phyloP scores from a whole-genome alignment of 2,797 vertebrate genomes.

The Danio albolineatus region DNA sequence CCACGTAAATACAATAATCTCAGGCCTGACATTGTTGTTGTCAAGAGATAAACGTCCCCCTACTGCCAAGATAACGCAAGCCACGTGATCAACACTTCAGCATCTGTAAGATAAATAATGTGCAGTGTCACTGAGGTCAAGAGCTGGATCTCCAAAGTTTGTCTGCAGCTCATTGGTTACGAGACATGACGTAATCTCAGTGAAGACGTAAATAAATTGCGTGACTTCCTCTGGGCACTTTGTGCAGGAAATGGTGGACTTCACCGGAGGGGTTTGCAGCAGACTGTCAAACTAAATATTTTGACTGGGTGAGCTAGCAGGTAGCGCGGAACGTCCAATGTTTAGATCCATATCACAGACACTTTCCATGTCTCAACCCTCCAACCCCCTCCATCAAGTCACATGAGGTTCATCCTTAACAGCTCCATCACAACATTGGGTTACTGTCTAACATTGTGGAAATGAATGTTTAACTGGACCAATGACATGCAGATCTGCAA shows the following conservation, averaged over 20 bases:
- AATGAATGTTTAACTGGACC: neutral
- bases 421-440: slow-evolving; percentile 26
- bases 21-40: neutral
- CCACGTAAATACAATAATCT: slow-evolving; percentile 19
- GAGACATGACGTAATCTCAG: slow-evolving; percentile 68
- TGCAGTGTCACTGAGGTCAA: slow-evolving; percentile 71
- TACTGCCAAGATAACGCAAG: slow-evolving; percentile 13
- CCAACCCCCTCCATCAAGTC: no score
- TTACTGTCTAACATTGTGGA: neutral
- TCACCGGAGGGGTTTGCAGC: slow-evolving; percentile 52
- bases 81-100: neutral
- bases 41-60: neutral
- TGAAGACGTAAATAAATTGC: slow-evolving; percentile 68
- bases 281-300: slow-evolving; percentile 71
- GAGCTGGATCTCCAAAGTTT: slow-evolving; percentile 81
- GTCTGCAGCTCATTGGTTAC: slow-evolving; percentile 71
- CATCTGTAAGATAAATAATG: slow-evolving; percentile 70
- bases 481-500: neutral
- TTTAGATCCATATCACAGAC: slow-evolving; percentile 36
- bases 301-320: slow-evolving; percentile 59
- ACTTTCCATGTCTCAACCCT: neutral
- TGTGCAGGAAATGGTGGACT: slow-evolving; percentile 56
- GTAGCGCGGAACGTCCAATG: slow-evolving; percentile 54
- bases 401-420: slow-evolving; percentile 2
- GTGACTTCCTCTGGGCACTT: slow-evolving; percentile 63